Evolutionary conservation across 2,113 vertebrate species (phyloP).

Genomic region (Nyctereutes procyonoides): DNA sequence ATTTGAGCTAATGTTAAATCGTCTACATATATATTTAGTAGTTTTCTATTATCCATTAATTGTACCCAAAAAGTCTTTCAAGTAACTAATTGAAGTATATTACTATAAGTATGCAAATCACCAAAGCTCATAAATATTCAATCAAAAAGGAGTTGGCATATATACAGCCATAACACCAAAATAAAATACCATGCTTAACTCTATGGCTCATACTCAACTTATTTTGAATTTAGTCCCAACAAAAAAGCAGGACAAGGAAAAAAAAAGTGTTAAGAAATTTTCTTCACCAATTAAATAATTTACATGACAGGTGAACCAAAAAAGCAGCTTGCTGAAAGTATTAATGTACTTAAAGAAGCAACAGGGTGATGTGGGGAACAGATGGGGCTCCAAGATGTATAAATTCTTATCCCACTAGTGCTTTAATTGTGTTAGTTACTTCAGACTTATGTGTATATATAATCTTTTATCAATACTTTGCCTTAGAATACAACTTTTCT

Average conservation of each 20-base stretch:
- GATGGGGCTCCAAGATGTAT: conserved; percentile 78
- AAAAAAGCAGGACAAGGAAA: conserved; percentile 81
- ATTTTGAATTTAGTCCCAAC: conserved; percentile 82
- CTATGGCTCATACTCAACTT: conserved; percentile 73
- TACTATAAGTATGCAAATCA: conserved; percentile 81
- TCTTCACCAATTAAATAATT: conserved; percentile 81
- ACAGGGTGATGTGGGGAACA: conserved; percentile 79
- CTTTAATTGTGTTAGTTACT: conserved; percentile 69
- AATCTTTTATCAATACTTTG: conserved; percentile 58
- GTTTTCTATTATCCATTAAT: conserved; percentile 67
- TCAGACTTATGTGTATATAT: conserved; percentile 59
- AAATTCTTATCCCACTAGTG: conserved; percentile 65
- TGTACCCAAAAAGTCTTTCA: conserved; percentile 72
- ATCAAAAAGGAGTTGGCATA: conserved; percentile 63
- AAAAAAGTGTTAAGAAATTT: conserved; percentile 80
- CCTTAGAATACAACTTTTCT: conserved; percentile 52
- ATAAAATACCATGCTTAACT: conserved; percentile 75
- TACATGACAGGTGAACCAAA: conserved; percentile 80
- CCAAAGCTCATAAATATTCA: conserved; percentile 82
- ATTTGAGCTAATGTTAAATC: background rate
- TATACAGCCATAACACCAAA: conserved; percentile 74
- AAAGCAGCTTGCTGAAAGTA: conserved; percentile 73
- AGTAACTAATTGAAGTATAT: conserved; percentile 80
- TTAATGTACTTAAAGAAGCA: conserved; percentile 73
- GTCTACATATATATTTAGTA: conserved; percentile 53